A percentile compares a stretch with the other conserved stretches of the same genome.
phyloP scores from a whole-genome alignment of 2,888 invertebrate genomes.

The Pandemis heparana region DNA sequence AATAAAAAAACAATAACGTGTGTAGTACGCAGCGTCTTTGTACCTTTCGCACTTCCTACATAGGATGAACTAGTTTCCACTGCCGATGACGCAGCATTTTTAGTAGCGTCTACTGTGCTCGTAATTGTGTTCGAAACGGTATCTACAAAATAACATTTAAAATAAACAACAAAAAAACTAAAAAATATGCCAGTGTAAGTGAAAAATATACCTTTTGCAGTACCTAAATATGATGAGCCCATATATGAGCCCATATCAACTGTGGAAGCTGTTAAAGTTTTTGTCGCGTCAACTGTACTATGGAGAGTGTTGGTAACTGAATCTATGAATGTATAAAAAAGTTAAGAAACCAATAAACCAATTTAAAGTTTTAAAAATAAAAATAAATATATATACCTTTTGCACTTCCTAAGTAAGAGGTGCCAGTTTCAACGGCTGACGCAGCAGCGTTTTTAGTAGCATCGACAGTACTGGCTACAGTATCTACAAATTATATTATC shows the following conservation, averaged over 20 bases:
- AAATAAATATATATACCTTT: constrained; percentile 54
- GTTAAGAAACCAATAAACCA: neutral
- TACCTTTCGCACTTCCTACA: constrained; percentile 54
- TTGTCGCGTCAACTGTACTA: constrained; percentile 66
- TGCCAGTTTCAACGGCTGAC: constrained; percentile 62
- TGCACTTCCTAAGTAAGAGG: constrained; percentile 54
- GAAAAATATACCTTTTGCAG: constrained; percentile 53
- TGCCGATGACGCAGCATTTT: constrained; percentile 52
- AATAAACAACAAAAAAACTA: constrained; percentile 33
- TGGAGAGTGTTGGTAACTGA: constrained; percentile 59
- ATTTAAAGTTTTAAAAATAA: neutral
- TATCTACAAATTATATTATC: constrained; percentile 55
- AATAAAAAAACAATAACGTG: neutral
- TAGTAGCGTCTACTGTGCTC: constrained; percentile 58
- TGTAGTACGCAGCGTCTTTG: too few species aligned
- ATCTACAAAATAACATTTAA: constrained; percentile 53
- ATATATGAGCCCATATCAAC: constrained; percentile 62
- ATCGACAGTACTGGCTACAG: constrained; percentile 63
- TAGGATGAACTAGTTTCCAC: constrained; percentile 61
- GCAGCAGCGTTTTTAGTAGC: constrained; percentile 63
- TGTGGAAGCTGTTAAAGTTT: constrained; percentile 61
- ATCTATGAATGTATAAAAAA: constrained; percentile 51
- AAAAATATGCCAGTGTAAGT: constrained; percentile 46
- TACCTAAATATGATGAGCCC: constrained; percentile 56
- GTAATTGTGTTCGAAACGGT: constrained; percentile 51